Evolutionary conservation across 2,888 invertebrate genomes (phyloP).

Genomic region (Pristionchus entomophagus): DNA sequence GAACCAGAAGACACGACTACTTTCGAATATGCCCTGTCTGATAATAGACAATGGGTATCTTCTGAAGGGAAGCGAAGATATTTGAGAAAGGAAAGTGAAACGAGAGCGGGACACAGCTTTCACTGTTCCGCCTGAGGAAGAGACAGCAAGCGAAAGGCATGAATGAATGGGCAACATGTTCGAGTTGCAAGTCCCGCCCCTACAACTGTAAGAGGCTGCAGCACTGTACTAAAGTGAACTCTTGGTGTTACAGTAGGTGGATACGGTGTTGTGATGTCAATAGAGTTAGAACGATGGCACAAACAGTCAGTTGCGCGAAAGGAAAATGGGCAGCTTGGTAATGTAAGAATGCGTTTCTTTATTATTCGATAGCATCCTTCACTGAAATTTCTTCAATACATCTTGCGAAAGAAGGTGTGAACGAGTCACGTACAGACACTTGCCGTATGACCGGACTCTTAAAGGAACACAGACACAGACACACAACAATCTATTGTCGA

Average conservation of each 20-base stretch:
- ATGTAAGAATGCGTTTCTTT: too few species aligned
- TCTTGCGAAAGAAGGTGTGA: too few species aligned
- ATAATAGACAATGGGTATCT: too few species aligned
- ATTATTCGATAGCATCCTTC: too few species aligned
- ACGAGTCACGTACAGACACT: too few species aligned
- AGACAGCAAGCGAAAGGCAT: neutral
- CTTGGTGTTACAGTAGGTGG: neutral
- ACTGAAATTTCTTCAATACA: too few species aligned
- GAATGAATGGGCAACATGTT: too few species aligned
- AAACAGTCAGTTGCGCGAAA: too few species aligned
- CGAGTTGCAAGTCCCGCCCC: neutral
- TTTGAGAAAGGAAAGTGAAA: neutral
- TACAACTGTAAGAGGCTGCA: neutral
- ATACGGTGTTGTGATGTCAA: neutral
- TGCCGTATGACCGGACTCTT: conserved; percentile 5
- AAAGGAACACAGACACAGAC: neutral
- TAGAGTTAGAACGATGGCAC: neutral
- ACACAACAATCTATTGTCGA: conserved; percentile 26
- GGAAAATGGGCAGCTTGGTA: too few species aligned
- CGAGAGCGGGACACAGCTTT: neutral
- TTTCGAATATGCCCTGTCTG: too few species aligned
- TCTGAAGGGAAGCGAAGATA: too few species aligned
- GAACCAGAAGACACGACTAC: too few species aligned
- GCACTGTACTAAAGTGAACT: neutral
- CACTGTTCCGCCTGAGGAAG: neutral